Evolutionary conservation across 2,888 invertebrate genomes (phyloP), one percentile per base, ranked within the genome.

Genomic region (Trachelus tabidus): DNA sequence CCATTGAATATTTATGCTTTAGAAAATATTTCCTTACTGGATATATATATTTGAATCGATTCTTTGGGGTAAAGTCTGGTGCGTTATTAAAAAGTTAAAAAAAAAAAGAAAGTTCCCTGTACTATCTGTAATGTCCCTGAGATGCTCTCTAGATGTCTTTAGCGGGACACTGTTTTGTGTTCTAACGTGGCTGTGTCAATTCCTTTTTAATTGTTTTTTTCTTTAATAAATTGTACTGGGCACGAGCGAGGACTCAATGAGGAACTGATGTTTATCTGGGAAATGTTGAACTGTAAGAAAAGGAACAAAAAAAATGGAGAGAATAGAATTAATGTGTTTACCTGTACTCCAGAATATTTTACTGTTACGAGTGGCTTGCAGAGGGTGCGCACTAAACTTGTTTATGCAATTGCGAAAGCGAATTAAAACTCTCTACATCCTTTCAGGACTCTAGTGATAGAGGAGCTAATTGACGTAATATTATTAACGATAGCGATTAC

Each of bases 361-460:
- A 56, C 56, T 56, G 56, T 56, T 23, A 56, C 56, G 56, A 23
- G 23, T 56, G 23, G 56, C 56, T 56, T 56, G 56, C 56, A 56
- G 56, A 56, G 6, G 56, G 23, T 23, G 23, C 23, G 56, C 23
- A 56, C 56, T 56, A 56, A 56, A 23, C 23, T 56, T 56, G 23
- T 56, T 23, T 6, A 9, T 4, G 23, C 23, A 56, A 56, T 71
- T 71, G 71, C 31, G 30, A 15, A 34, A 6, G 71, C 30, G 71
- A 71, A 33, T 15, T 30, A 30, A 31, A 34, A 71, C 30, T 30
- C 69, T 40, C 74, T 68, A 37, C 75, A 71, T 80, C 83, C 84
- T 83, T 86, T 79, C 81, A 81, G 83, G 85, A 82, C 84, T 83
- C 81, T 82, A 83, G 83, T 83, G 84, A 82, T 86, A 82, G 68